These are phyloP conservation scores for Morinoia aosen DNA, from an alignment of 2,888 invertebrate species.

Conservation along the genomic window DNA sequence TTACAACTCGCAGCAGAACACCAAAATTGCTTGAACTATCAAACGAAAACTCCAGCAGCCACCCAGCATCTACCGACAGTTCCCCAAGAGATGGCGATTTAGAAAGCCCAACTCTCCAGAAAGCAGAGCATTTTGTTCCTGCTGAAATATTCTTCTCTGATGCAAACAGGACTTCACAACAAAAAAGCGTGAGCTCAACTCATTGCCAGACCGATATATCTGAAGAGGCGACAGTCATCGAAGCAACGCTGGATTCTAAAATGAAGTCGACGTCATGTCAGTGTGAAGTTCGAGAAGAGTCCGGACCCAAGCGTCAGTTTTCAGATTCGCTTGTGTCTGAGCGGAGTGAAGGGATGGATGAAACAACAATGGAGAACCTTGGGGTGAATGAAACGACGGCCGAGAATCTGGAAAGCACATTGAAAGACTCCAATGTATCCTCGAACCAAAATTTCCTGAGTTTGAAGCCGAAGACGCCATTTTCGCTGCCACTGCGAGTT, in stretches of 20 bases:
- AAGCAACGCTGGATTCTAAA: not conserved
- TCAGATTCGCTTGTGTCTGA: not conserved
- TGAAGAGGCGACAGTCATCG: not conserved
- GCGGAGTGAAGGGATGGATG: not conserved
- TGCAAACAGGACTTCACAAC: not conserved
- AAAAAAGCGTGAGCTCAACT: not conserved
- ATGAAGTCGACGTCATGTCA: not conserved
- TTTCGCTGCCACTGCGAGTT: slow-evolving; percentile 61
- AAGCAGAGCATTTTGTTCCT: slow-evolving; percentile 55
- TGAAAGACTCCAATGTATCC: not conserved
- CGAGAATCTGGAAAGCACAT: not conserved
- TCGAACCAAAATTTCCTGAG: not conserved
- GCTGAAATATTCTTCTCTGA: slow-evolving; percentile 28
- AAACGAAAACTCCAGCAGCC: not conserved
- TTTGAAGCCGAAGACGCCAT: not conserved
- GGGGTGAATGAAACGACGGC: not conserved
- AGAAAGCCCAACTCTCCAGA: not conserved
- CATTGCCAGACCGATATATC: not conserved
- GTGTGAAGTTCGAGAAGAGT: not conserved
- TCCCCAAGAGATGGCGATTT: not conserved
- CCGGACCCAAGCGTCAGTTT: not conserved
- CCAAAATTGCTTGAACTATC: not conserved
- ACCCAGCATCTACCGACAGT: not conserved
- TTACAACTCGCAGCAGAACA: not conserved
- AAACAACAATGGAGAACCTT: not conserved